Base-by-base conservation (phyloP, 2,797 vertebrate genomes). In the Pangasius djambal region DNA sequence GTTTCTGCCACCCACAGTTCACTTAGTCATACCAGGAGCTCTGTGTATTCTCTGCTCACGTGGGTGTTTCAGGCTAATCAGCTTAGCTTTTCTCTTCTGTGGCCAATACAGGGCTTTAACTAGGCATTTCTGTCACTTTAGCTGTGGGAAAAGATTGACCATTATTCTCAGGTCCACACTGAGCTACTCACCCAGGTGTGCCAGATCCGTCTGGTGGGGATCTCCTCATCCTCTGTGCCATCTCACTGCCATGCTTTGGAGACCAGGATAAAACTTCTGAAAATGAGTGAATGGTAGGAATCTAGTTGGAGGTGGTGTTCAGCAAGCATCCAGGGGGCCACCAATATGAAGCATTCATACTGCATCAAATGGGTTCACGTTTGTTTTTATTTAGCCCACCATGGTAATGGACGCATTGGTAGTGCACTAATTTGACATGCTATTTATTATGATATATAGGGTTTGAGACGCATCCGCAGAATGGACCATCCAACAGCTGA, bases 11-110 rank as follows among this genome's bases (percentile, higher is more conserved):
- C 88, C 70, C n/a, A 87, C 40, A 16, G 22, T 55, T 18, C 75
- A 57, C 83, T 52, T 86, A 40, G 37, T 63, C 75, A 74, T 55
- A 20, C 40, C 48, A 70, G 18, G 83, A 31, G 28, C n/a, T 22
- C 63, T 25, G 16, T 77, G 78, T 89, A 65, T 81, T 72, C 52
- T 65, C 34, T 69, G 67, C 74, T 86, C 75, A 89, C 79, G 86
- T 79, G 84, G 82, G 77, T 18, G 13, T 91, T 90, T 89, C 40
- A 87, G 79, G 63, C 50, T 89, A 90, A 91, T 90, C 88, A 87
- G 90, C 86, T 89, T 89, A 89, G 50, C 57, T 70, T 85, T 88
- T 69, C 84, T 79, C 63, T 77, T 69, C 69, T 85, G 52, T 44
- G 25, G 83, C 67, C 86, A 89, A 81, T 75, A 74, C 55, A 20